Evolutionary conservation across 2,888 invertebrate genomes (phyloP).

Genomic region (Dicyrtoma fusca): DNA sequence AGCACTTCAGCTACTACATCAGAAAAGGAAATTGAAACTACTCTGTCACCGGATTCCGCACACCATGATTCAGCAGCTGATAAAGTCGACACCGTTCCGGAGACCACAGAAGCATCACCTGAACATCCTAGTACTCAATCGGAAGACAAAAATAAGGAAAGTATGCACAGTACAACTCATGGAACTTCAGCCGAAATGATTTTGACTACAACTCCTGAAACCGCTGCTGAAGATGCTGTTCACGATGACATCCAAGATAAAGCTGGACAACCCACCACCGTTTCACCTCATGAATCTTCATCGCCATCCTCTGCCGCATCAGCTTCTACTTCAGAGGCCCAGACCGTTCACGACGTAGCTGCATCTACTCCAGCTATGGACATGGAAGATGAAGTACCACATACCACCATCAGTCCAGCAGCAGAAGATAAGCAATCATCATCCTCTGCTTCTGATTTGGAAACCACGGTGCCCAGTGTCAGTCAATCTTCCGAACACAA

Average conservation of each 20-base stretch:
- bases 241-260: conserved; percentile 1
- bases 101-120: neutral
- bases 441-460: neutral
- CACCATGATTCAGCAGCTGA: neutral
- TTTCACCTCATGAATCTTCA: neutral
- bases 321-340: neutral
- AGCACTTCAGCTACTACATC: neutral
- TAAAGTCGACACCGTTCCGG: conserved; percentile 6
- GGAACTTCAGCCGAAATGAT: conserved; percentile 20
- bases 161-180: neutral
- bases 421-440: neutral
- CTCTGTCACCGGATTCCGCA: neutral
- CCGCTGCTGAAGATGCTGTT: neutral
- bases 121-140: neutral
- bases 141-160: neutral
- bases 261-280: conserved; percentile 5
- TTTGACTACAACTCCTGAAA: conserved; percentile 22
- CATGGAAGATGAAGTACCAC: neutral
- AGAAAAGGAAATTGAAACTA: conserved; percentile 7
- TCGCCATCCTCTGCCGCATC: neutral
- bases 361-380: neutral
- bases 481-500: neutral
- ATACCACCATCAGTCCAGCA: conserved; percentile 1
- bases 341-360: conserved; percentile 3
- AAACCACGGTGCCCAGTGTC: neutral